phyloP scores from a whole-genome alignment of 2,888 invertebrate species.

The Mythimna albipuncta region DNA sequence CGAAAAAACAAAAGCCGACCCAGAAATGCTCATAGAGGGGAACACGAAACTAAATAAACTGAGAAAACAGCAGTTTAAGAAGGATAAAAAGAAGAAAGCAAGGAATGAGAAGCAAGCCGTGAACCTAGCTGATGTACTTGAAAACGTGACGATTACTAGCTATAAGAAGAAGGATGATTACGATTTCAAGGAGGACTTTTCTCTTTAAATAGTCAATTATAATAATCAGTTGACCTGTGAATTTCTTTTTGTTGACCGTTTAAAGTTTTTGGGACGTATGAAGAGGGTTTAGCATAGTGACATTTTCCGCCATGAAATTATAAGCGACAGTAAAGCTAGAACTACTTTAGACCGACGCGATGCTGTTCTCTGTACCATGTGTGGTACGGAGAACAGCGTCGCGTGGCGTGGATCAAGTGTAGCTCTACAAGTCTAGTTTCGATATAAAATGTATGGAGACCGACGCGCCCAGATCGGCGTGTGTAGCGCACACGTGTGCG shows the following conservation, averaged over 20 bases:
- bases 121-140: constrained; percentile 92
- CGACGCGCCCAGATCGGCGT: too few relatives aligned
- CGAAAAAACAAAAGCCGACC: constrained; percentile 89
- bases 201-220: constrained; percentile 60
- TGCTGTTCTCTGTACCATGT: too few relatives aligned
- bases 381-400: too few relatives aligned
- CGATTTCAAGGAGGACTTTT: constrained; percentile 91
- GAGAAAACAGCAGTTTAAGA: constrained; percentile 91
- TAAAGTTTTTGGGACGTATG: background rate
- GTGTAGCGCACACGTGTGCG: too few relatives aligned
- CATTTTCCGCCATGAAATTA: too few relatives aligned
- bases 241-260: background rate
- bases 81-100: constrained; percentile 90
- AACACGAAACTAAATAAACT: constrained; percentile 89
- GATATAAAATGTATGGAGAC: too few relatives aligned
- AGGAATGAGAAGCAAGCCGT: constrained; percentile 91
- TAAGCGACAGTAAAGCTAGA: too few relatives aligned
- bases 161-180: constrained; percentile 89
- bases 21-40: constrained; percentile 93
- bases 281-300: too few relatives aligned
- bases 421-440: too few relatives aligned
- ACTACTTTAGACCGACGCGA: too few relatives aligned
- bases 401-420: too few relatives aligned
- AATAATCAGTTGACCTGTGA: background rate
- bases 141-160: constrained; percentile 89